These are phyloP conservation scores for Drosophila paramelanica DNA, from an alignment of 2,888 invertebrate genomes.

Conservation along the genomic window DNA sequence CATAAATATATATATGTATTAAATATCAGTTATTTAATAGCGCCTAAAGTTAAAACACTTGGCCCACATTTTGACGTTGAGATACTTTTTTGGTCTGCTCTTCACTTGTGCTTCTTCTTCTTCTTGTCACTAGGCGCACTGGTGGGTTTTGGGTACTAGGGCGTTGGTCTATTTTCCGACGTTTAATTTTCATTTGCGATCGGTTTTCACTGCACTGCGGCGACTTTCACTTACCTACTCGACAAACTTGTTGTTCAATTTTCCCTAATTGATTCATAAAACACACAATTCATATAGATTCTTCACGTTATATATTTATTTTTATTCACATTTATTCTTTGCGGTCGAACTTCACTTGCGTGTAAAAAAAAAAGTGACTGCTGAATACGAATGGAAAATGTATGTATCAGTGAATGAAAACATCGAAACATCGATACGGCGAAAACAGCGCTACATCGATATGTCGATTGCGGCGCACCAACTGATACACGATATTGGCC, in stretches of 20 bases:
- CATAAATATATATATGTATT: conserved; percentile 23
- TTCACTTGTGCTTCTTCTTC: conserved; percentile 29
- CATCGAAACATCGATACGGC: conserved; percentile 26
- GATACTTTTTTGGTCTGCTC: conserved; percentile 57
- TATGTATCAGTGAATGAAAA: conserved; percentile 64
- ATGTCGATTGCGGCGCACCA: conserved; percentile 1
- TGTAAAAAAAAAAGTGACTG: conserved; percentile 71
- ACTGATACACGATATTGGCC: too few species aligned
- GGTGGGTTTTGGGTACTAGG: conserved; percentile 46
- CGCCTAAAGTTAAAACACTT: conserved; percentile 30
- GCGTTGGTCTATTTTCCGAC: conserved; percentile 69
- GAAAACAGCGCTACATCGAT: conserved; percentile 19
- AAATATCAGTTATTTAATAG: conserved; percentile 52
- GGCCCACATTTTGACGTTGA: conserved; percentile 61
- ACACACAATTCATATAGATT: conserved; percentile 60
- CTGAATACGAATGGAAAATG: conserved; percentile 64
- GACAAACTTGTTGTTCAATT: conserved; percentile 63
- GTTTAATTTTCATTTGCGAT: conserved; percentile 48
- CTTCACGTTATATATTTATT: conserved; percentile 56
- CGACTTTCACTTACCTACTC: conserved; percentile 71
- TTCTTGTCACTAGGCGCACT: conserved; percentile 32
- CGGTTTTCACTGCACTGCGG: conserved; percentile 42
- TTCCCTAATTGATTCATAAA: conserved; percentile 73
- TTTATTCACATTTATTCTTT: conserved; percentile 66
- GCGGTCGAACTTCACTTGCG: conserved; percentile 73